Percentiles rank a stretch among this genome's conserved stretches.
These are phyloP conservation scores for Clarias laeviceps DNA, from an alignment of 2,797 vertebrate species.

Conservation along the genomic window DNA sequence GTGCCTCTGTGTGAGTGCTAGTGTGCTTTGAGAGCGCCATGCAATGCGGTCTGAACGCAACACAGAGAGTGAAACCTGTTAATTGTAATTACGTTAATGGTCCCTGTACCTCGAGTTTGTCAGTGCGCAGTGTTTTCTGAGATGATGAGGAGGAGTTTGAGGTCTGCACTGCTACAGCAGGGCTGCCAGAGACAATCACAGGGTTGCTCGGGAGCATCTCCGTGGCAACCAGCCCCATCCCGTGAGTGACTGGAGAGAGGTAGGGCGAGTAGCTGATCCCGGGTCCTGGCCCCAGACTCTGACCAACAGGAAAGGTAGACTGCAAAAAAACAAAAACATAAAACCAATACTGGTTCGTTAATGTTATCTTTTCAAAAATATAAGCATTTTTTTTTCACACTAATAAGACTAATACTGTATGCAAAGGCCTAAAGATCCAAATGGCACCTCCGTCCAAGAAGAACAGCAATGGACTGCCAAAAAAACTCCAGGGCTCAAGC, in stretches of 20 bases:
- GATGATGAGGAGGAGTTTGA: conserved; percentile 78
- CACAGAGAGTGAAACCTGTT: not conserved
- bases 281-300: conserved; percentile 88
- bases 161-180: conserved; percentile 85
- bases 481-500: conserved; percentile 23
- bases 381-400: not conserved
- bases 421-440: conserved; percentile 11
- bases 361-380: not conserved
- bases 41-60: not conserved
- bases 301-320: conserved; percentile 85
- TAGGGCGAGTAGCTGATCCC: conserved; percentile 95
- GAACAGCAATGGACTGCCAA: conserved; percentile 30
- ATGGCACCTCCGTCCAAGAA: conserved; percentile 5
- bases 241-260: conserved; percentile 88
- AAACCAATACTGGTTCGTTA: not conserved
- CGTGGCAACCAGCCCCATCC: conserved; percentile 92
- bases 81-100: not conserved
- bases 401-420: not conserved
- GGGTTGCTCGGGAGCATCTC: conserved; percentile 89
- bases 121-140: conserved; percentile 96
- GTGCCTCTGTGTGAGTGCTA: conserved; percentile 1
- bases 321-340: conserved; percentile 55
- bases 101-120: conserved; percentile 94
- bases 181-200: conserved; percentile 89
- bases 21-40: not conserved